phyloP scores from a whole-genome alignment of 2,113 vertebrate genomes.

The Ceyx melanurus region DNA sequence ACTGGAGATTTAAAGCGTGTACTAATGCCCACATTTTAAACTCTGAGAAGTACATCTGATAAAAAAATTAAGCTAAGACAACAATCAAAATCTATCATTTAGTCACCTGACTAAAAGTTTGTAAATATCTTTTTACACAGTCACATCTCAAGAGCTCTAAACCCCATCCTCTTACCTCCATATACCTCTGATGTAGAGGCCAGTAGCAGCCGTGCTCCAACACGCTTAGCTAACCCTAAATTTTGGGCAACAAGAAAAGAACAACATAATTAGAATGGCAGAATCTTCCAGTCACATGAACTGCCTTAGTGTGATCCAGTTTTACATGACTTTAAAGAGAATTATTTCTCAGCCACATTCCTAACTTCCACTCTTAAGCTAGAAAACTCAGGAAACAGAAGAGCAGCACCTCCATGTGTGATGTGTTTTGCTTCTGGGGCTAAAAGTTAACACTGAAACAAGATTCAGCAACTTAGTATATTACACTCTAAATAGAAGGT shows the following conservation, averaged over 20 bases:
- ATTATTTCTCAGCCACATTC: background rate
- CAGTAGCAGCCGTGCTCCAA: slow-evolving; percentile 93
- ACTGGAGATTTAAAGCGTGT: background rate
- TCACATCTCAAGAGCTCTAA: background rate
- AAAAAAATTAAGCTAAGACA: background rate
- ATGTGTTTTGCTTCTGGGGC: background rate
- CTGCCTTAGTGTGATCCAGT: background rate
- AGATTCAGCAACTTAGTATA: background rate
- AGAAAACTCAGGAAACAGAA: background rate
- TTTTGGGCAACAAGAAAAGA: background rate
- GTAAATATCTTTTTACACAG: background rate
- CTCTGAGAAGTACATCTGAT: background rate
- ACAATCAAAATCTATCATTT: background rate
- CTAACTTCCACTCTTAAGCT: background rate
- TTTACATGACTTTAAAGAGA: background rate
- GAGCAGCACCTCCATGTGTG: background rate
- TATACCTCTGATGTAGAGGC: slow-evolving; percentile 98
- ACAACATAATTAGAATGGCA: background rate
- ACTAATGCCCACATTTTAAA: background rate
- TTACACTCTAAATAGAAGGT: background rate
- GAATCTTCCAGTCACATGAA: background rate
- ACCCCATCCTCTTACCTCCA: slow-evolving; percentile 83
- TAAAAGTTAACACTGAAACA: background rate
- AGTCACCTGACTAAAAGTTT: background rate
- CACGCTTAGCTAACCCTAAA: slow-evolving; percentile 93